Evolutionary conservation across 2,113 vertebrate species (phyloP), one percentile per base, ranked within the genome.

Genomic region (Dendrocopos noguchii): DNA sequence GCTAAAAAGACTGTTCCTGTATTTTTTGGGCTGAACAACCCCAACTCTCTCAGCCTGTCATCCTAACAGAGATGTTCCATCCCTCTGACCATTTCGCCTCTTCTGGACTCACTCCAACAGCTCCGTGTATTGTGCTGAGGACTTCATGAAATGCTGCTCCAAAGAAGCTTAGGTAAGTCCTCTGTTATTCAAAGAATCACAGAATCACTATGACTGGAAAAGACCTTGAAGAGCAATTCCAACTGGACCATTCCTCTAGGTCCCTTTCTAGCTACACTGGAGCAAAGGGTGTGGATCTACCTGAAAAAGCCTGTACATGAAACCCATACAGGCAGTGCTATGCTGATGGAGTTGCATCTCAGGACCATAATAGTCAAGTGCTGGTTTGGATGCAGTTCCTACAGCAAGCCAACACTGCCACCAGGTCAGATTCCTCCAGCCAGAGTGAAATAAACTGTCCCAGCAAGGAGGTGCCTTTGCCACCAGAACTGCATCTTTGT

Each of bases 401-500:
- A 29, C 19, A 0, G 25, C 29, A 80, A 59, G 42, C 52, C 52
- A 1, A 0, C 10, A 5, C 15, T 71, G 42, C n/a, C 2, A 3
- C 12, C 15, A 57, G 42, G 14, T 34, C 2, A 52, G 19, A 56
- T 10, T 22, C 5, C 16, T 71, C n/a, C 50, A 83, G 50, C 33
- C 6, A n/a, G 24, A 5, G 10, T 29, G 50, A 56, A 56, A 56
- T 29, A 46, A 39, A 12, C n/a, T 59, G 5, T 39, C 22, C 19
- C 2, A 3, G 60, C 7, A 15, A 85, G 33, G 17, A 42, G n/a
- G 31, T 5, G 60, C 44, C 73, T 79, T 80, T 79, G n/a, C 46
- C 24, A n/a, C 27, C 1, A 5, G 19, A 22, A 11, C 28, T 42
- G 17, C 2, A 0, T 10, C 31, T n/a, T 21, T 3, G 4, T 31